Evolutionary conservation across 2,888 invertebrate species (phyloP).

Genomic region (Tipula lateralis): DNA sequence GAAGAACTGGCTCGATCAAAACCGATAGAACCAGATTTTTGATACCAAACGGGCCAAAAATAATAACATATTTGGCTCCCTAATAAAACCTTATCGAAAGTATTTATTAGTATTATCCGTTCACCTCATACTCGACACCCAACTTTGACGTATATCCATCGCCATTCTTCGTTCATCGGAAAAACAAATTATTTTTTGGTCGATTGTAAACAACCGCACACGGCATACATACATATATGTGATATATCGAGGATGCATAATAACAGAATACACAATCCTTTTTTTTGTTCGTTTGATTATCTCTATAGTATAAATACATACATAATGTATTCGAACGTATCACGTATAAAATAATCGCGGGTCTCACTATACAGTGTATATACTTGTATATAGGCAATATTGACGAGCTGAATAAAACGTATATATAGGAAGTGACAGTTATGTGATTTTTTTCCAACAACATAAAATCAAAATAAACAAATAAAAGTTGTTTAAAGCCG

Average conservation of each 20-base stretch:
- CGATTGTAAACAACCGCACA: neutral
- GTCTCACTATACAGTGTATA: neutral
- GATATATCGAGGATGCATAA: neutral
- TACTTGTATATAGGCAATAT: too few species aligned
- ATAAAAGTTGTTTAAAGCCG: too few species aligned
- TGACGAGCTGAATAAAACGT: neutral
- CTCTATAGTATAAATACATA: neutral
- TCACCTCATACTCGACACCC: neutral
- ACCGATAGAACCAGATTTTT: too few species aligned
- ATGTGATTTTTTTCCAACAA: neutral
- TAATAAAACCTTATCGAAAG: neutral
- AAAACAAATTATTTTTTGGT: neutral
- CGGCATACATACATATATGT: neutral
- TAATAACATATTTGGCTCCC: too few species aligned
- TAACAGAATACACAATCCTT: neutral
- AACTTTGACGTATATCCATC: neutral
- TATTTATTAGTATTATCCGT: neutral
- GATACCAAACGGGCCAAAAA: too few species aligned
- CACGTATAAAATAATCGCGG: neutral
- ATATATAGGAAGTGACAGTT: neutral
- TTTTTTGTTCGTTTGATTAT: neutral
- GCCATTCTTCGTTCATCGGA: neutral
- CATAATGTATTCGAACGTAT: neutral
- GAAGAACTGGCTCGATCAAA: too few species aligned
- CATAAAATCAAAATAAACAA: neutral